Percentiles rank a stretch among this genome's conserved stretches.
These are phyloP conservation scores for Choristoneura fumiferana DNA, from an alignment of 1,140 invertebrate genomes.

Conservation along the genomic window DNA sequence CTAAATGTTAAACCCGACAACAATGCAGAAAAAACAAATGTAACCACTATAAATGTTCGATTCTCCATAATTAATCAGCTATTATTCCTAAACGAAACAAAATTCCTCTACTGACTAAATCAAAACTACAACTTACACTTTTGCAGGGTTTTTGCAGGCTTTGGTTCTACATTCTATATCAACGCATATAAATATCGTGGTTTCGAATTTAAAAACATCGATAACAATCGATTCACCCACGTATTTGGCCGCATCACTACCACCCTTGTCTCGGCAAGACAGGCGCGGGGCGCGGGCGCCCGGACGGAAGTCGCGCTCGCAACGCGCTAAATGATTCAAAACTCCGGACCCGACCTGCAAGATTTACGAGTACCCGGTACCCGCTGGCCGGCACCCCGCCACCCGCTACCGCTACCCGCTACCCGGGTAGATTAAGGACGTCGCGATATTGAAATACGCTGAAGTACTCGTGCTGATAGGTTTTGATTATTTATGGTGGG, in stretches of 20 bases:
- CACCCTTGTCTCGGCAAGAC: slow-evolving; percentile 75
- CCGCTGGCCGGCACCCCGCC: slow-evolving; percentile 32
- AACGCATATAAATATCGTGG: no score
- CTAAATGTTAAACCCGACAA: no score
- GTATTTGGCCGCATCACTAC: slow-evolving; percentile 38
- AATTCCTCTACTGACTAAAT: no score
- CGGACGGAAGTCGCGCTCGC: slow-evolving; percentile 73
- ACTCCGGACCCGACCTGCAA: slow-evolving; percentile 74
- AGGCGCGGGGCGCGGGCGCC: slow-evolving; percentile 54
- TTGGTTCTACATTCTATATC: no score
- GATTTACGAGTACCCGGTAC: slow-evolving; percentile 68
- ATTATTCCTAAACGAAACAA: no score
- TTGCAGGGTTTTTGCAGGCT: no score
- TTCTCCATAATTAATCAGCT: no score
- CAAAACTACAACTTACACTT: no score
- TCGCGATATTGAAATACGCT: slow-evolving; percentile 74
- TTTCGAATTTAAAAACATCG: slow-evolving; percentile 23
- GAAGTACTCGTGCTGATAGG: slow-evolving; percentile 46
- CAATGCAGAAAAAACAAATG: no score
- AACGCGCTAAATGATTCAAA: slow-evolving; percentile 76
- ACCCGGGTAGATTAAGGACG: slow-evolving; percentile 73
- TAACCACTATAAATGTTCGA: no score
- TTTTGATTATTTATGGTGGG: slow-evolving; percentile 16
- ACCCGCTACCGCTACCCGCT: slow-evolving; percentile 55
- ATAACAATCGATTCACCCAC: neutral